phyloP scores from a whole-genome alignment of 1,140 invertebrate genomes.

The Eumaeus atala region DNA sequence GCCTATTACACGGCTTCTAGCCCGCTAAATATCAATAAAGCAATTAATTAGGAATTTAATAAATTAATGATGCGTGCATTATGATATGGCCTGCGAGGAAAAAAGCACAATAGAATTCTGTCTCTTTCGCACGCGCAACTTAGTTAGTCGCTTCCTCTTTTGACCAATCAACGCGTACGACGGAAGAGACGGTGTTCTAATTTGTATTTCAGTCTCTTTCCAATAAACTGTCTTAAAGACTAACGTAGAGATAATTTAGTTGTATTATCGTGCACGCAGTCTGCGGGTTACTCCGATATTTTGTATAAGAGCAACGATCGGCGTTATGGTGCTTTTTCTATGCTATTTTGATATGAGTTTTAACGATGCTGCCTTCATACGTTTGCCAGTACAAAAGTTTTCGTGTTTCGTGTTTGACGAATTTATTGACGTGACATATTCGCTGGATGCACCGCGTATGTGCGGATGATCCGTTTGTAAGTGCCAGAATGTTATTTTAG shows the following conservation, averaged over 20 bases:
- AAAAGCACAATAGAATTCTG: no score
- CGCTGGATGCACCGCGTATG: constrained; percentile 20
- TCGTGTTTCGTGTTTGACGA: constrained; percentile 35
- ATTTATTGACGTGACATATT: constrained; percentile 34
- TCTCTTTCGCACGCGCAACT: no score
- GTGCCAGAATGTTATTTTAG: constrained; percentile 70
- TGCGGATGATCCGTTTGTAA: constrained; percentile 43
- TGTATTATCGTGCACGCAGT: neutral
- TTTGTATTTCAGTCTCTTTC: neutral
- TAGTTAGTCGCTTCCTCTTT: no score
- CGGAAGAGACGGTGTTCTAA: neutral
- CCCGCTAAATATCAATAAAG: constrained; percentile 2
- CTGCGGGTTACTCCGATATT: neutral
- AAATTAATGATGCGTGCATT: neutral
- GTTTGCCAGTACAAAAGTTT: constrained; percentile 56
- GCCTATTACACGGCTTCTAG: neutral
- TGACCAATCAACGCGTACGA: no score
- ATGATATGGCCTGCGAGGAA: neutral
- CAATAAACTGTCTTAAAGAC: neutral
- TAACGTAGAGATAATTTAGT: neutral
- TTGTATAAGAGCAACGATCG: neutral
- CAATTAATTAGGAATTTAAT: constrained; percentile 4
- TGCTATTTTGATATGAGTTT: constrained; percentile 34
- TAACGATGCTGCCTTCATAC: constrained; percentile 22
- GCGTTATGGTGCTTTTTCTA: constrained; percentile 57